Conservation (phyloP, 2,113 vertebrate species). For the Hipposideros armiger region DNA sequence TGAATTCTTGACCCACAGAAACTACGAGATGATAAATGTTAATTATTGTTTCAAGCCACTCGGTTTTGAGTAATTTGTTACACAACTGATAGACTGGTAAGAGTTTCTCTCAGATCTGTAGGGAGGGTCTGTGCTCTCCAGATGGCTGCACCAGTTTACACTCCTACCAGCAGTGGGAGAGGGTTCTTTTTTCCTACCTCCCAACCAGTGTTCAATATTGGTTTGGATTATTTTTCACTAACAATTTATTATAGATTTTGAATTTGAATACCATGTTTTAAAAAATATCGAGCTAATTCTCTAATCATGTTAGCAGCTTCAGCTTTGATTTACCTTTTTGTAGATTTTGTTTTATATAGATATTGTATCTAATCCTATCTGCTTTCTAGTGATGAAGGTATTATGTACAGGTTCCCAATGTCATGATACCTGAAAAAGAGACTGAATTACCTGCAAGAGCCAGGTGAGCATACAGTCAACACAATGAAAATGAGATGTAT, state of each 20-base stretch:
- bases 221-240: conserved; percentile 7
- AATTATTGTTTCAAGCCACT: neutral
- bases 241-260: neutral
- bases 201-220: neutral
- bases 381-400: neutral
- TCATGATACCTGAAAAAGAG: neutral
- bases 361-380: neutral
- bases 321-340: neutral
- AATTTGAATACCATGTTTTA: conserved; percentile 11
- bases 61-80: conserved; percentile 38
- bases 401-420: neutral
- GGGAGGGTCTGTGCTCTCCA: neutral
- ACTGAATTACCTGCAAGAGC: neutral
- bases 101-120: neutral
- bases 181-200: neutral
- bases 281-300: neutral
- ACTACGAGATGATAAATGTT: conserved; percentile 4
- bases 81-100: neutral
- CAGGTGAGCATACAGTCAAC: neutral
- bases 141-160: neutral
- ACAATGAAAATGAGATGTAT: neutral
- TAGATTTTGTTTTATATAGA: neutral
- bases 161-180: neutral
- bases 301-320: conserved; percentile 1
- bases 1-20: conserved; percentile 4